These are phyloP conservation scores for Vireo altiloquus DNA, from an alignment of 2,113 vertebrate genomes.

Conservation along the genomic window DNA sequence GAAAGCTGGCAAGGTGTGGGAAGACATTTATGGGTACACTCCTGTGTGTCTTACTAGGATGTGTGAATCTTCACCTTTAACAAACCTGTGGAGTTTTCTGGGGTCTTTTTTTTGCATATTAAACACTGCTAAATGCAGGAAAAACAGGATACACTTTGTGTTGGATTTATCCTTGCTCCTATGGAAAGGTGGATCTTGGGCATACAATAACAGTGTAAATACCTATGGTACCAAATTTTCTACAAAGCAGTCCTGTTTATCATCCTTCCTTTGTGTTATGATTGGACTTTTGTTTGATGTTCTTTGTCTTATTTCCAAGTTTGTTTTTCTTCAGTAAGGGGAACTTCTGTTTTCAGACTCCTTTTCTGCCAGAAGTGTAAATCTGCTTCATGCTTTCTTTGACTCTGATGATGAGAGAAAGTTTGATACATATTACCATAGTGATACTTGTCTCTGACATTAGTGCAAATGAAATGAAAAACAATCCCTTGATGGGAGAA, in stretches of 20 bases:
- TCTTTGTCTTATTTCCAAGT: not conserved
- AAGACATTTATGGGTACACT: not conserved
- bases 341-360: not conserved
- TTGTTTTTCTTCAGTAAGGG: not conserved
- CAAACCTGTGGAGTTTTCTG: not conserved
- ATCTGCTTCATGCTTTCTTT: not conserved
- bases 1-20: not conserved
- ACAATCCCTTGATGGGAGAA: not conserved
- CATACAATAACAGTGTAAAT: not conserved
- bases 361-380: not conserved
- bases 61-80: not conserved
- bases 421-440: not conserved
- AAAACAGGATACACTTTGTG: not conserved
- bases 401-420: not conserved
- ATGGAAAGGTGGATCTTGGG: not conserved
- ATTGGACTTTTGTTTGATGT: not conserved
- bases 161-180: not conserved
- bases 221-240: not conserved
- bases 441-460: not conserved
- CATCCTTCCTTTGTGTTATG: not conserved
- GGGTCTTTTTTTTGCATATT: not conserved
- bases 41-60: not conserved
- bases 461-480: not conserved
- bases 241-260: not conserved
- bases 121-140: not conserved